Base-by-base conservation (phyloP, 2,888 invertebrate genomes). In the Eudasyphora cyanicolor region DNA sequence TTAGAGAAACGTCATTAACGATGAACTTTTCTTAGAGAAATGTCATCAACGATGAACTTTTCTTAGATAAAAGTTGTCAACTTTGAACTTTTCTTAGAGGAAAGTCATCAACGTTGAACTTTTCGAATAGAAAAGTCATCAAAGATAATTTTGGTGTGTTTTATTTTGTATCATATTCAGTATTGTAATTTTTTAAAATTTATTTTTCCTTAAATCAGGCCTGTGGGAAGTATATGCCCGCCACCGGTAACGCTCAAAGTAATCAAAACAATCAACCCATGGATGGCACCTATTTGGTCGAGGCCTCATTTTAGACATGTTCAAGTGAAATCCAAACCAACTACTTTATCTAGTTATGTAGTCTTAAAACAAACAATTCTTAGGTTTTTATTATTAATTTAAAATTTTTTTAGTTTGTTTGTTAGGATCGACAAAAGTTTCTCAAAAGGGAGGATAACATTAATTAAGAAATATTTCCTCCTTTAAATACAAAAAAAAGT, bases 221-320 rank as follows among this genome's bases (percentile, higher is more conserved):
- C 87, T 96, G 96, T 92, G 96, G 96, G 90, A 96, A 96, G 93
- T 96, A 96, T 93, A 96, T 96, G 94, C 96, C 96, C 88, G 96
- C 96, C 86, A 95, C 96, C 87, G 95, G 96, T 90, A 95, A 96
- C 87, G 95, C 95, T 71, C 95, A 96, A 92, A 95, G 94, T 88
- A 96, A 95, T 92, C 96, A 96, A 93, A 95, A 95, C 81, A 95
- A 96, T 89, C 95, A 95, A 87, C 96, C 95, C 85, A 95, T 96
- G 95, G 96, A 96, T 90, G 96, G 96, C 90, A 96, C 96, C 88
- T 96, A 96, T 92, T 94, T 96, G 90, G 96, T 96, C 89, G 96
- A 96, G 92, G 96, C 96, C 89, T 96, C 96, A 85, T 96, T 96
- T 93, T 96, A 93, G 84, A 19, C 54, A 67, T 19, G 38, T 76